phyloP scores from a whole-genome alignment of 2,113 vertebrate genomes.

The Oryzias javanicus region DNA sequence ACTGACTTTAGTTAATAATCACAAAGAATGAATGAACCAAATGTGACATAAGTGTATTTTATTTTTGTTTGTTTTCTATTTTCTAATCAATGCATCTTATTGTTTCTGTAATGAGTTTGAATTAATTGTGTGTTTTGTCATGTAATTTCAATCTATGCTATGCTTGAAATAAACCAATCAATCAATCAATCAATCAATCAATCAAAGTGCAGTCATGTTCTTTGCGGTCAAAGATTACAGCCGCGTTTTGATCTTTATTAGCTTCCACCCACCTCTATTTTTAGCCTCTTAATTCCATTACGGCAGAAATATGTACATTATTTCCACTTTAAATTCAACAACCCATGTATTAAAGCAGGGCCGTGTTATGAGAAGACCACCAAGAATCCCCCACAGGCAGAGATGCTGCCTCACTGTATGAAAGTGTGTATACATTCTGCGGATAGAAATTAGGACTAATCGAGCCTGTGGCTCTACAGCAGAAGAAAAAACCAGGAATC shows the following conservation, averaged over 20 bases:
- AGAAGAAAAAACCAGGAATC: conserved; percentile 36
- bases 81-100: no score
- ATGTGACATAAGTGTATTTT: no score
- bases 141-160: no score
- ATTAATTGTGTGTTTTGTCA: no score
- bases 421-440: conserved; percentile 39
- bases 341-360: conserved; percentile 38
- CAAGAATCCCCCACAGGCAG: conserved; percentile 28
- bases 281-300: conserved; percentile 28
- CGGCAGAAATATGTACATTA: conserved; percentile 31
- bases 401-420: conserved; percentile 25
- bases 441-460: conserved; percentile 55
- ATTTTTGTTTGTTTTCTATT: no score
- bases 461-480: conserved; percentile 41
- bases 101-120: no score
- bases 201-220: conserved; percentile 20
- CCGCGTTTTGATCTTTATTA: conserved; percentile 33
- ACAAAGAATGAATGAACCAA: no score
- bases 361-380: conserved; percentile 52
- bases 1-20: no score
- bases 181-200: no score
- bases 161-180: no score
- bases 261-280: conserved; percentile 23
- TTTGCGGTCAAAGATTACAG: conserved; percentile 29
- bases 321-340: conserved; percentile 55